Base-by-base conservation (phyloP, 2,113 vertebrate genomes). In the Cyprinodon brontotheroides region DNA sequence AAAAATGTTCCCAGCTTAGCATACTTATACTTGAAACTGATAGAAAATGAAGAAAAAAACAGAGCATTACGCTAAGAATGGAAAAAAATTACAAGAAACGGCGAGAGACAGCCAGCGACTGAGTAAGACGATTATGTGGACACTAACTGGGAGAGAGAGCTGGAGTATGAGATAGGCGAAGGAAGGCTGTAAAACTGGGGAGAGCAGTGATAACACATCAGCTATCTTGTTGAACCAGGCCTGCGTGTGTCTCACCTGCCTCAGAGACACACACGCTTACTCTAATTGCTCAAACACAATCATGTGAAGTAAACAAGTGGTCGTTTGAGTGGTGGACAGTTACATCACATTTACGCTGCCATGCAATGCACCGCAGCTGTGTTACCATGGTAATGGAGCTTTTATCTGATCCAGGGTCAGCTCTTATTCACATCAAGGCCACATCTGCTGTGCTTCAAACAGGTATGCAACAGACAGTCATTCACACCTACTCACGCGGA, bases 231-330 rank as follows among this genome's bases (percentile, higher is more conserved):
- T 82, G 65, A 86, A 90, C 69, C 81, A 84, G 86, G 61, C 70
- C 84, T 77, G 65, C 65, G 47, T 80, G 74, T 78, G 64, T 57
- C 63, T 87, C 79, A 79, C 79, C 70, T 37, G 69, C 82, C 70
- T 47, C 45, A 36, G 20, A 40, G 45, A 79, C 70, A 83, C 79
- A 86, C 73, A 47, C 74, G 61, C 65, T 75, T 10, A 5, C 81
- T 77, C 75, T 87, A 86, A 90, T 83, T 86, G 77, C 29, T 74
- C 76, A 82, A 90, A 89, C 83, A 81, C 74, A 87, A 87, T 87
- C 74, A 85, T 72, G 76, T 50, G 68, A 78, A 47, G 83, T 74
- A 88, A 90, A 89, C 87, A 88, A 85, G 87, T 86, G 82, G 75
- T 59, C 61, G 53, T 81, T 86, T 73, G 70, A 78, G 77, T 77